Base-by-base conservation (phyloP, 2,797 vertebrate species). In the Toxotes lorentzi region DNA sequence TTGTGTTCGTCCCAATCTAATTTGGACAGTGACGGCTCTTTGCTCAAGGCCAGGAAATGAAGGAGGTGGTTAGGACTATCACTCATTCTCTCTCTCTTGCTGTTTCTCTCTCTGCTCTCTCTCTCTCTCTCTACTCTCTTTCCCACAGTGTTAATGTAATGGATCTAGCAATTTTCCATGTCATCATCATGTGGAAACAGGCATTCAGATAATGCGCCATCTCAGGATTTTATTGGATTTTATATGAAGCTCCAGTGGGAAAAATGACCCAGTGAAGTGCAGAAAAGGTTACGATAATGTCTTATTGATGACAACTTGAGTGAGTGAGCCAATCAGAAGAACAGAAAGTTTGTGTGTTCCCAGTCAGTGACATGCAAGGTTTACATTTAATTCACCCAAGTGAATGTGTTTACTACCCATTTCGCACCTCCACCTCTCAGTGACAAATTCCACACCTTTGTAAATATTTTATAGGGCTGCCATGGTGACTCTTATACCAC, bases 1-100 rank as follows among this genome's bases (percentile, higher is more conserved):
- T 91, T 89, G 84, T 89, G 81, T 85, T 86, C 68, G 66, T 67
- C 76, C 83, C 76, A 82, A 85, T 92, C 88, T 90, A 91, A 90
- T 93, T 91, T 91, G 73, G 76, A 69, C 57, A 56, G 76, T 11
- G 73, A 59, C 19, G 53, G 73, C 69, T 73, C 13, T 61, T 58
- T 23, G 81, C 81, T 84, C 60, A 81, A 84, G 69, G 85, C 77
- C 79, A 66, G 82, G 78, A 89, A 81, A 88, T 82, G 21, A 88
- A 85, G 41, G 85, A 72, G 66, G 79, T 69, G 78, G 70, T 69
- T 79, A 60, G 17, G 72, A 40, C 54, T 70, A 77, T 81, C 82
- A 73, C 35, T 89, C 81, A 62, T 11, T 45, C 45, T 41, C 71
- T 30, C 40, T 69, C 48, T 19, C 27, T 68, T n/a, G 23, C 32